Conservation (phyloP, 2,888 invertebrate genomes). For the Phaedon cochleariae region DNA sequence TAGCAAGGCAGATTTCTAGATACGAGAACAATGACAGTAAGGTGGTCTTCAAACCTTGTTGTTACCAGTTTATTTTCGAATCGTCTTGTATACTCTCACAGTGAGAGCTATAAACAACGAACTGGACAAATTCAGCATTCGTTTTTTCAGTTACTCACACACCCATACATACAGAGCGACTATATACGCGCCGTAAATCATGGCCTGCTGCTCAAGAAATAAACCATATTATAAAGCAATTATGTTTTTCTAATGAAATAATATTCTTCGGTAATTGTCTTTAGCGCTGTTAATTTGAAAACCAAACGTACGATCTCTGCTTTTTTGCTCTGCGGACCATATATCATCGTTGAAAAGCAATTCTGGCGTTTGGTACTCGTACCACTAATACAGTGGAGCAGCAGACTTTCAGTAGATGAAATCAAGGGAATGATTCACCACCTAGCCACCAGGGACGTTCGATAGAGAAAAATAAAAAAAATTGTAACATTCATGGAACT, state of each 20-base stretch:
- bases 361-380: conserved; percentile 7
- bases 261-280: conserved; percentile 52
- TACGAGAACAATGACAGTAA: no score
- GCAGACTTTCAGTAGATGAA: conserved; percentile 4
- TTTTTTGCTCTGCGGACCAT: conserved; percentile 41
- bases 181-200: conserved; percentile 51
- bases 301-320: conserved; percentile 45
- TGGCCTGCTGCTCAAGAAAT: conserved; percentile 42
- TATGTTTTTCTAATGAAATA: conserved; percentile 54
- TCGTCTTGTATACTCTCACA: no score
- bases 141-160: conserved; percentile 13
- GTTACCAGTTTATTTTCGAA: no score
- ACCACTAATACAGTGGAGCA: background rate
- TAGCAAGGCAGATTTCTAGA: no score
- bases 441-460: no score
- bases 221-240: conserved; percentile 54
- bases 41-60: no score
- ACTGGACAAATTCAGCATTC: conserved; percentile 27
- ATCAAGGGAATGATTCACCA: background rate
- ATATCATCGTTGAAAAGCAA: conserved; percentile 41
- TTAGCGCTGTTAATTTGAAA: conserved; percentile 51
- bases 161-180: conserved; percentile 35
- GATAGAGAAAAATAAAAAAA: no score
- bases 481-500: no score
- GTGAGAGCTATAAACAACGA: conserved; percentile 1